Conservation (phyloP, 2,113 vertebrate species). For the Petaurus breviceps region DNA sequence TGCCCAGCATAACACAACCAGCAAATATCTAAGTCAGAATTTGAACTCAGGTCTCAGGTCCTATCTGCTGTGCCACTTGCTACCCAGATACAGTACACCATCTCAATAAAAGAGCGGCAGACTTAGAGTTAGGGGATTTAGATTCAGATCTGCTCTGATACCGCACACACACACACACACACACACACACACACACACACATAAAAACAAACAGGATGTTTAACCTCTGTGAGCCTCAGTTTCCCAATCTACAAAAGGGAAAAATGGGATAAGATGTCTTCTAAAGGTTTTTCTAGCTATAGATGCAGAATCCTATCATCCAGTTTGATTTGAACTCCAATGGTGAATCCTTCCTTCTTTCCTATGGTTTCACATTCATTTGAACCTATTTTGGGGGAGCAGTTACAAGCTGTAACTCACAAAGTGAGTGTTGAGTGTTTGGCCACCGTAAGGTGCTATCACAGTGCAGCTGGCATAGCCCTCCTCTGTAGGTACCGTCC, state of each 20-base stretch:
- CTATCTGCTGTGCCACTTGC: no score
- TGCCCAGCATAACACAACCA: no score
- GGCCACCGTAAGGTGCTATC: constrained; percentile 47
- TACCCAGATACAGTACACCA: neutral
- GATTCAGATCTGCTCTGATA: neutral
- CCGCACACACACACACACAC: no score
- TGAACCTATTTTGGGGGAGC: neutral
- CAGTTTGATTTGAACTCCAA: neutral
- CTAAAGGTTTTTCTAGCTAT: neutral
- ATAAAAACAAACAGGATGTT: no score
- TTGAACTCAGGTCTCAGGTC: no score
- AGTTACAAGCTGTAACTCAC: neutral
- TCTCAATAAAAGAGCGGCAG: neutral
- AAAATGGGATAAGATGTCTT: neutral
- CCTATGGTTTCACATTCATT: neutral
- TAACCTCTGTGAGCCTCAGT: neutral
- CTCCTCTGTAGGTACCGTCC: constrained; percentile 18
- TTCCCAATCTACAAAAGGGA: neutral
- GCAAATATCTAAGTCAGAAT: no score
- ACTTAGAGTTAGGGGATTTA: neutral
- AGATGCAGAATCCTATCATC: neutral
- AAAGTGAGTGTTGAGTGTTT: constrained; percentile 18
- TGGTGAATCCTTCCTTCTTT: neutral
- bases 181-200: no score
- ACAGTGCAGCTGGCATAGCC: neutral